A percentile compares a stretch with the other conserved stretches of the same genome.
Conservation (phyloP, 2,888 invertebrate genomes). For the Prenolepis imparis region DNA sequence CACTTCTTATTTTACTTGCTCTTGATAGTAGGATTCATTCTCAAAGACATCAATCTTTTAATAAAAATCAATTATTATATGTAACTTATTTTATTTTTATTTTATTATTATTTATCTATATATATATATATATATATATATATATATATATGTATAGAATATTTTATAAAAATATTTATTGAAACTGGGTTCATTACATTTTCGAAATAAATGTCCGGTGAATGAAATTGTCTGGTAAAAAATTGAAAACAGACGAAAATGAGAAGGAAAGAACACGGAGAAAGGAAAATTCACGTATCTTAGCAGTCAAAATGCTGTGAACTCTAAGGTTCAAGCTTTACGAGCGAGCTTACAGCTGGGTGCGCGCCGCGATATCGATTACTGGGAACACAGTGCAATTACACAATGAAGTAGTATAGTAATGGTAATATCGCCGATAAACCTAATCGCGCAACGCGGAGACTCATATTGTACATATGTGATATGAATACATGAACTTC, state of each 20-base stretch:
- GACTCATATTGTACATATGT: constrained; percentile 30
- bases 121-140: no score
- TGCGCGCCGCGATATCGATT: constrained; percentile 74
- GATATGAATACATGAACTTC: constrained; percentile 66
- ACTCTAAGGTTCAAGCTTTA: constrained; percentile 80
- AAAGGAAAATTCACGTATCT: constrained; percentile 57
- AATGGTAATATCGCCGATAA: constrained; percentile 77
- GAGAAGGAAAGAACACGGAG: constrained; percentile 24
- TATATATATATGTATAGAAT: no score
- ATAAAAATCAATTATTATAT: background rate
- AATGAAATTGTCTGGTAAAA: background rate
- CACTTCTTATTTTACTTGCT: background rate
- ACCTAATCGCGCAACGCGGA: constrained; percentile 56
- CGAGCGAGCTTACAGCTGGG: constrained; percentile 77
- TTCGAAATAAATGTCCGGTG: background rate
- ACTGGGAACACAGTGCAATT: constrained; percentile 77
- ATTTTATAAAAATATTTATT: background rate
- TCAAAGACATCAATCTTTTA: background rate
- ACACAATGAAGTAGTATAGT: constrained; percentile 78
- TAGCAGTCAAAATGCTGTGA: constrained; percentile 70
- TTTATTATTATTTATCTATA: no score
- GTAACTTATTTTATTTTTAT: background rate
- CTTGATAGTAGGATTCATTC: background rate
- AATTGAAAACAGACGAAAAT: constrained; percentile 12
- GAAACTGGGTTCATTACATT: background rate